Conservation (phyloP, 2,888 invertebrate genomes). For the Campaea margaritaria region DNA sequence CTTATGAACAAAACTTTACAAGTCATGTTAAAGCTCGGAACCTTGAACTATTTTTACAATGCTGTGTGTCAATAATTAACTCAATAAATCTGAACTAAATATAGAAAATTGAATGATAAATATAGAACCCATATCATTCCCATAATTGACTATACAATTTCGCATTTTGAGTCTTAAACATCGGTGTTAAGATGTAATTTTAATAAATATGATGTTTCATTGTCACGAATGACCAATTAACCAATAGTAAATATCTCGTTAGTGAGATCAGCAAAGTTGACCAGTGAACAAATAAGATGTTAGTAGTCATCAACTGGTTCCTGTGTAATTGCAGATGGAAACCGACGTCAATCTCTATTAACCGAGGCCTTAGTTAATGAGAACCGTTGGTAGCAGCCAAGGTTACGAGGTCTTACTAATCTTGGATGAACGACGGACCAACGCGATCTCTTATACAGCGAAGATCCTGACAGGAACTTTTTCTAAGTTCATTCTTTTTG, state of each 20-base stretch:
- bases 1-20: too few species aligned
- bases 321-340: conserved; percentile 33
- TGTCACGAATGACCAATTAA: conserved; percentile 39
- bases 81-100: conserved; percentile 38
- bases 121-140: conserved; percentile 29
- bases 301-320: conserved; percentile 38
- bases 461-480: conserved; percentile 5
- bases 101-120: conserved; percentile 37
- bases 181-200: conserved; percentile 14
- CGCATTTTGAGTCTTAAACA: conserved; percentile 20
- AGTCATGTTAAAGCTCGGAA: too few species aligned
- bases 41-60: conserved; percentile 6
- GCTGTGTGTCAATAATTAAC: background rate
- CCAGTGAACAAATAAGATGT: conserved; percentile 36
- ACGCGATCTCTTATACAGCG: background rate
- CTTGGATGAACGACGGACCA: conserved; percentile 9
- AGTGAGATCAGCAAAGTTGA: conserved; percentile 45
- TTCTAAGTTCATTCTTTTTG: conserved; percentile 1
- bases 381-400: conserved; percentile 28
- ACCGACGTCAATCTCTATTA: conserved; percentile 36
- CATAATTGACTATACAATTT: conserved; percentile 11
- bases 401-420: conserved; percentile 24
- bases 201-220: conserved; percentile 1
- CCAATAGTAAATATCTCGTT: conserved; percentile 40
- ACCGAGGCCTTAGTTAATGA: conserved; percentile 29